phyloP scores from a whole-genome alignment of 2,888 invertebrate species.

The Athetis lepigone region DNA sequence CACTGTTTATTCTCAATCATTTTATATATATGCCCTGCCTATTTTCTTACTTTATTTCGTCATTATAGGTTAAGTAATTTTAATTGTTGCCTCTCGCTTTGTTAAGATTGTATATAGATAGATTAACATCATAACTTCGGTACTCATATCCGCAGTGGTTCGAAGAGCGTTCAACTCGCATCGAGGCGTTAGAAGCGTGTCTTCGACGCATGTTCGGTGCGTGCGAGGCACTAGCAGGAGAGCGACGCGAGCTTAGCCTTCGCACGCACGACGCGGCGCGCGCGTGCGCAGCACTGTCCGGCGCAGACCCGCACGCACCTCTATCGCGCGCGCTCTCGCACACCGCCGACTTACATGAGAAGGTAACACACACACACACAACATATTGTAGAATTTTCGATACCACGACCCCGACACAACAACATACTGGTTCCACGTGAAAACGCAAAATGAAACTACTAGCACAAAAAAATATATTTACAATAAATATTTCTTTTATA shows the following conservation, averaged over 20 bases:
- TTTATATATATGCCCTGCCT: no score
- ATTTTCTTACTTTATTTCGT: no score
- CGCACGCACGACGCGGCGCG: slow-evolving; percentile 96
- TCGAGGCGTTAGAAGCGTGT: slow-evolving; percentile 97
- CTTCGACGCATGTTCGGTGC: slow-evolving; percentile 96
- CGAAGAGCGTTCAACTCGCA: slow-evolving; percentile 97
- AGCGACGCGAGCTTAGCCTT: slow-evolving; percentile 95
- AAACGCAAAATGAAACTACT: no score
- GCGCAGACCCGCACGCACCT: slow-evolving; percentile 98
- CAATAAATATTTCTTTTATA: no score
- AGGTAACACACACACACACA: slow-evolving; percentile 86
- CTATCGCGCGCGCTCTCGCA: slow-evolving; percentile 95
- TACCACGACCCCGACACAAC: no score
- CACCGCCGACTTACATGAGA: slow-evolving; percentile 77
- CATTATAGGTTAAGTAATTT: no score
- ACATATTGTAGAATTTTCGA: no score
- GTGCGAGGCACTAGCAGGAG: slow-evolving; percentile 96
- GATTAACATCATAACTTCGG: not conserved
- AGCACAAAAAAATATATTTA: no score
- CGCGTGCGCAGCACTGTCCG: slow-evolving; percentile 95
- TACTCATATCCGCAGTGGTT: slow-evolving; percentile 94
- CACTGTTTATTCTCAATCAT: no score
- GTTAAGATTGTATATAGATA: no score
- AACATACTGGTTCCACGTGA: no score
- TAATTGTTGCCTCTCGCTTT: no score